phyloP scores from a whole-genome alignment of 2,888 invertebrate genomes.

The Nephrotoma guestfalica region DNA sequence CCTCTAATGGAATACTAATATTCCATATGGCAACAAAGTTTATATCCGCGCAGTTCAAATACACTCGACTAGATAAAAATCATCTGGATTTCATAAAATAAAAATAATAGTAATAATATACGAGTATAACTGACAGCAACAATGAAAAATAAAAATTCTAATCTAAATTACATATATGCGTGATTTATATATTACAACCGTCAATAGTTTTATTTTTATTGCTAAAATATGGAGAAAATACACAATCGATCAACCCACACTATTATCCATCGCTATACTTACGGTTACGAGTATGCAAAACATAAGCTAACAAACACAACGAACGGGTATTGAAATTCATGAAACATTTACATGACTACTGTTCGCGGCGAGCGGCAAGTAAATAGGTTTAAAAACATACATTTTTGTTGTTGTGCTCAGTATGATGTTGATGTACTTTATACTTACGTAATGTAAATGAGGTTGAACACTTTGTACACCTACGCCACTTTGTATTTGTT shows the following conservation, averaged over 20 bases:
- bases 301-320: background rate
- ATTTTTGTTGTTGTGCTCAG: background rate
- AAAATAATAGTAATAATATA: background rate
- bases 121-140: background rate
- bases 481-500: slow-evolving; percentile 28
- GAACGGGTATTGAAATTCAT: background rate
- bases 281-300: background rate
- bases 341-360: background rate
- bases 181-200: background rate
- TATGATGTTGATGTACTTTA: background rate
- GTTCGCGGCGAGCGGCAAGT: background rate
- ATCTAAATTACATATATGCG: background rate
- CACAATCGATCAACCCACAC: background rate
- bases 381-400: background rate
- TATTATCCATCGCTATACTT: background rate
- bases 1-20: background rate
- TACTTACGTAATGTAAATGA: slow-evolving; percentile 46
- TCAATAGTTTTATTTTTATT: background rate
- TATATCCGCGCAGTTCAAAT: background rate
- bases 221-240: background rate
- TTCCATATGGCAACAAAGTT: background rate
- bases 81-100: background rate
- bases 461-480: slow-evolving; percentile 34
- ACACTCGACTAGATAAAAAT: background rate
- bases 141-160: background rate